Conservation (phyloP, 2,888 invertebrate genomes). For the Xestia ashworthii region DNA sequence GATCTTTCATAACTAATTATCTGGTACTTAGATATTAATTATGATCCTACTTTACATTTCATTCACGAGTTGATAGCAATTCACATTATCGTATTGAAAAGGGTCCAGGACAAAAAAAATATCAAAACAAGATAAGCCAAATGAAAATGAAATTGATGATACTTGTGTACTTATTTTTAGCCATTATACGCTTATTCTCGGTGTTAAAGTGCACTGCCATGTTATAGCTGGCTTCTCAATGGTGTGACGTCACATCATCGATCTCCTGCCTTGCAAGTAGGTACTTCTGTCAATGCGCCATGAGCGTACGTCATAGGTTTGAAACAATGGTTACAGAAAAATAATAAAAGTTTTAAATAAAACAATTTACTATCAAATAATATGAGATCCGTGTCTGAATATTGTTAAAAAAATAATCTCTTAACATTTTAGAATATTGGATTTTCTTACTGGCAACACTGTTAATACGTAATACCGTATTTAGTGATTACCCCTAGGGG, state of each 20-base stretch:
- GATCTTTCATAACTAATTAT: not conserved
- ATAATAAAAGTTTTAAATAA: not conserved
- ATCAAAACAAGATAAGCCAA: not conserved
- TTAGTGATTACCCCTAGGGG: slow-evolving; percentile 84
- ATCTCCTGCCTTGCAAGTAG: slow-evolving; percentile 71
- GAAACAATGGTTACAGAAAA: slow-evolving; percentile 14
- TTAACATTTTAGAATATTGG: not conserved
- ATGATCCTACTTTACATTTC: not conserved
- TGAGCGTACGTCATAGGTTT: slow-evolving; percentile 69
- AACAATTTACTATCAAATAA: not conserved
- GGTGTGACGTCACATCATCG: slow-evolving; percentile 88
- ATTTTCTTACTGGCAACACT: slow-evolving; percentile 71
- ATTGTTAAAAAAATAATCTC: too few species aligned
- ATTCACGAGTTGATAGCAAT: not conserved
- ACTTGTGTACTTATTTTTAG: slow-evolving; percentile 62
- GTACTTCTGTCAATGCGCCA: slow-evolving; percentile 75
- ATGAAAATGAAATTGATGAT: slow-evolving; percentile 44
- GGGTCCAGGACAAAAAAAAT: not conserved
- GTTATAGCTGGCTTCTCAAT: slow-evolving; percentile 77
- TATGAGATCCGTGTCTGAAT: not conserved
- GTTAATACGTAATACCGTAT: slow-evolving; percentile 71
- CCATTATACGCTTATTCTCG: slow-evolving; percentile 66
- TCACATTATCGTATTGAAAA: not conserved
- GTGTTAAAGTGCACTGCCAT: slow-evolving; percentile 70
- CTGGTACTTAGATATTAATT: not conserved